These are phyloP conservation scores for Hypanus sabinus DNA, from an alignment of 2,113 vertebrate genomes.

Conservation along the genomic window DNA sequence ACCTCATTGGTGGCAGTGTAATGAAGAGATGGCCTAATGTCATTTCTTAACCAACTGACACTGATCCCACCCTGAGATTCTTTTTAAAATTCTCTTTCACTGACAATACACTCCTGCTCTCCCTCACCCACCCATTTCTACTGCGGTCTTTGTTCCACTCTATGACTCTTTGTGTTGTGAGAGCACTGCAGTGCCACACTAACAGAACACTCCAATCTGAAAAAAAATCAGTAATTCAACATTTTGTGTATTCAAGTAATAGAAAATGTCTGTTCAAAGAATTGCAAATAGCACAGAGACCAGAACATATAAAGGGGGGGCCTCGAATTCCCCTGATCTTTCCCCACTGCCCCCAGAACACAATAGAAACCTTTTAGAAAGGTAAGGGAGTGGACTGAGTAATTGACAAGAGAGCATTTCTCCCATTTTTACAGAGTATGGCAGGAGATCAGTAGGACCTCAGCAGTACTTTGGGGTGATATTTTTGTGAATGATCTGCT, in stretches of 20 bases:
- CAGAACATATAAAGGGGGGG: background rate
- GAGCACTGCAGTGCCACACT: background rate
- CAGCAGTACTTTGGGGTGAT: background rate
- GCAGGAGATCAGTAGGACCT: background rate
- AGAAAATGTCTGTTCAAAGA: background rate
- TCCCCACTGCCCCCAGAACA: background rate
- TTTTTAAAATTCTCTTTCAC: no score
- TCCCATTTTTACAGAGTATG: background rate
- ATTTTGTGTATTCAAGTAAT: background rate
- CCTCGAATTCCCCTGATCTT: background rate
- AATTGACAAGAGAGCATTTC: background rate
- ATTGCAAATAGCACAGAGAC: background rate
- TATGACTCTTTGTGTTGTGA: background rate
- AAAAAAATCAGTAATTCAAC: background rate
- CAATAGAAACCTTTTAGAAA: background rate
- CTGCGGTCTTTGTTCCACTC: background rate
- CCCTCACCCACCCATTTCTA: no score
- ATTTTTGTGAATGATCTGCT: background rate
- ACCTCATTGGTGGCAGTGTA: no score
- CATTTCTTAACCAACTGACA: background rate
- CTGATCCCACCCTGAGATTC: background rate
- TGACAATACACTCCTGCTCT: background rate
- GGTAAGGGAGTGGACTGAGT: background rate
- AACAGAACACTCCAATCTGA: background rate
- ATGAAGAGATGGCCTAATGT: no score